Conservation (phyloP, 2,888 invertebrate species). For the Chaitophorus viminalis region DNA sequence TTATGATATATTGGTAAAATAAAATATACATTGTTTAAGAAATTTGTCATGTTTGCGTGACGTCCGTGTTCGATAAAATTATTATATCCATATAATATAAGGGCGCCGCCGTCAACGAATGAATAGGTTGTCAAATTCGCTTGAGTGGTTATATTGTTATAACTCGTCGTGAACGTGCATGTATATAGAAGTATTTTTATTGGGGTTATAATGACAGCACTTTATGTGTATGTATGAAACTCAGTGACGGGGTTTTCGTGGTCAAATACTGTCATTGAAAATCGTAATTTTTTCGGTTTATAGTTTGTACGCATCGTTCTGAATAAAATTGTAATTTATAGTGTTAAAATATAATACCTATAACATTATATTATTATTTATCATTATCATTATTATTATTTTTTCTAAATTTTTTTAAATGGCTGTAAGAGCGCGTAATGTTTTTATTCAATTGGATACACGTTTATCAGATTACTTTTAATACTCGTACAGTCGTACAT, state of each 20-base stretch:
- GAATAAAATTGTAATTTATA: too few relatives aligned
- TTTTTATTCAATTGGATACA: background rate
- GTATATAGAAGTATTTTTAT: background rate
- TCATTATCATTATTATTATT: background rate
- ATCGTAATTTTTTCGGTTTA: background rate
- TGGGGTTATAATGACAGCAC: constrained; percentile 31
- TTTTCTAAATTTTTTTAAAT: too few relatives aligned
- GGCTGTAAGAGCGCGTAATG: background rate
- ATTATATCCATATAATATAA: background rate
- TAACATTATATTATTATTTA: background rate
- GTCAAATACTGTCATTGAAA: background rate
- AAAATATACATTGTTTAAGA: background rate
- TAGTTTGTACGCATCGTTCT: background rate
- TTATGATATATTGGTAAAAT: background rate
- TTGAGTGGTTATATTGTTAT: constrained; percentile 29
- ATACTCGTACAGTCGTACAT: too few relatives aligned
- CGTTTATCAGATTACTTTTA: background rate
- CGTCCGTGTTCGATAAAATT: constrained; percentile 15
- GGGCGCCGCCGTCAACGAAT: background rate
- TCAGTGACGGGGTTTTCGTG: background rate
- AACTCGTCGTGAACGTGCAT: background rate
- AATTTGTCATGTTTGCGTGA: background rate
- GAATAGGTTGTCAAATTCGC: constrained; percentile 39
- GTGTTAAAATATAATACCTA: background rate
- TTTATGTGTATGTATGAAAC: background rate